phyloP scores from a whole-genome alignment of 1,140 invertebrate genomes.

The Pararge aegeria region DNA sequence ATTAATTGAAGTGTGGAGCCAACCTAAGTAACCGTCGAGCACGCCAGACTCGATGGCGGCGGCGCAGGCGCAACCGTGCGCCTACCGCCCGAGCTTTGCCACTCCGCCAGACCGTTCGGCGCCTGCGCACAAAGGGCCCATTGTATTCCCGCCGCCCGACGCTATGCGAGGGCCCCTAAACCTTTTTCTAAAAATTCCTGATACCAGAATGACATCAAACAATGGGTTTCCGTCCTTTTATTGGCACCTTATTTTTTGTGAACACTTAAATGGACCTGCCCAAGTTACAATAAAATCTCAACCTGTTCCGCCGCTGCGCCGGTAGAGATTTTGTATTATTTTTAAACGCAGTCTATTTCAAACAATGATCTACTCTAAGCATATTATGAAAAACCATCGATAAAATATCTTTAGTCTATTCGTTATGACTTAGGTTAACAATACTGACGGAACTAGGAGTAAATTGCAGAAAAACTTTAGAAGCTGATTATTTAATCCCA shows the following conservation, averaged over 20 bases:
- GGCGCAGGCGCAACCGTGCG: constrained; percentile 41
- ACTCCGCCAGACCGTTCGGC: constrained; percentile 70
- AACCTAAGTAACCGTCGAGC: constrained; percentile 18
- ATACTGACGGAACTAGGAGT: no score
- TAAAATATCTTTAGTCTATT: no score
- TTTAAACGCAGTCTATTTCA: constrained; percentile 4
- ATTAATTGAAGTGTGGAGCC: not conserved
- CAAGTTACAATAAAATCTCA: constrained; percentile 64
- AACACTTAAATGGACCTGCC: constrained; percentile 64
- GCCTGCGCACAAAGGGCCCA: constrained; percentile 73
- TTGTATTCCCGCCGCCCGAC: constrained; percentile 63
- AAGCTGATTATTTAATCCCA: no score
- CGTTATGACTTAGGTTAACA: no score
- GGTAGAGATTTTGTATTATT: constrained; percentile 18
- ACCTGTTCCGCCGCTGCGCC: constrained; percentile 58
- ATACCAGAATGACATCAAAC: constrained; percentile 73
- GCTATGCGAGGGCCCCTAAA: constrained; percentile 61
- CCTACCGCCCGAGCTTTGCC: constrained; percentile 34
- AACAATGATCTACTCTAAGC: not conserved
- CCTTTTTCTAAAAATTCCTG: constrained; percentile 66
- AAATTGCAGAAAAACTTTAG: no score
- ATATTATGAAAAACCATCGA: not conserved
- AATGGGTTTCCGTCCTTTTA: constrained; percentile 79
- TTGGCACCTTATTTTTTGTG: constrained; percentile 78
- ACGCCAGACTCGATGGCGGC: constrained; percentile 52